Percentiles rank a stretch among this genome's conserved stretches.
These are phyloP conservation scores for Cordilura impudica DNA, from an alignment of 2,888 invertebrate species.

Conservation along the genomic window DNA sequence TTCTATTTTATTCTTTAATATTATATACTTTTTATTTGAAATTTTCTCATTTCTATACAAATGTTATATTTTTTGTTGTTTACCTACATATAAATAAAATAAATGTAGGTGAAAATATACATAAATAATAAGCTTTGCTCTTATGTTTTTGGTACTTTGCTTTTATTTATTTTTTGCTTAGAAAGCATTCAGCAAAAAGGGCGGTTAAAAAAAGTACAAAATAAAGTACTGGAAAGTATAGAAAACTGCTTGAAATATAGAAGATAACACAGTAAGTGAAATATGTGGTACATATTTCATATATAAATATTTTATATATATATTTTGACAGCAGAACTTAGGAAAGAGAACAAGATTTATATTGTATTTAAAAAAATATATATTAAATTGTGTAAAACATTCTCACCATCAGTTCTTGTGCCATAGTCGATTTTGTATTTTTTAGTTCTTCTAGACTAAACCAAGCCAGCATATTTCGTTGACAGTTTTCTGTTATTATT, in stretches of 20 bases:
- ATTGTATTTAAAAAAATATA: neutral
- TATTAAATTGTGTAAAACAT: slow-evolving; percentile 12
- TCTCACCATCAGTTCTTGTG: slow-evolving; percentile 13
- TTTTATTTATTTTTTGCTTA: neutral
- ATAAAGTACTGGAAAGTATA: neutral
- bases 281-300: neutral
- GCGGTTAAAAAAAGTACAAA: neutral
- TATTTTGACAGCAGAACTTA: neutral
- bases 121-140: slow-evolving; percentile 61
- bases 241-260: neutral
- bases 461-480: slow-evolving; percentile 40
- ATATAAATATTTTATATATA: neutral
- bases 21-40: neutral
- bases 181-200: slow-evolving; percentile 2
- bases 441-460: neutral
- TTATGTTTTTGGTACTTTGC: slow-evolving; percentile 26
- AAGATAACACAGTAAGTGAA: neutral
- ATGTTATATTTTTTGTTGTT: neutral
- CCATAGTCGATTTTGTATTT: neutral
- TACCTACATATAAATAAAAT: slow-evolving; percentile 45
- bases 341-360: neutral
- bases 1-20: neutral
- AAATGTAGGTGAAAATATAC: slow-evolving; percentile 61
- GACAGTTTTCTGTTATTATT: slow-evolving; percentile 40
- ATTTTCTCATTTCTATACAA: neutral